Conservation (phyloP, 2,797 vertebrate genomes). For the Eleutherodactylus coqui region DNA sequence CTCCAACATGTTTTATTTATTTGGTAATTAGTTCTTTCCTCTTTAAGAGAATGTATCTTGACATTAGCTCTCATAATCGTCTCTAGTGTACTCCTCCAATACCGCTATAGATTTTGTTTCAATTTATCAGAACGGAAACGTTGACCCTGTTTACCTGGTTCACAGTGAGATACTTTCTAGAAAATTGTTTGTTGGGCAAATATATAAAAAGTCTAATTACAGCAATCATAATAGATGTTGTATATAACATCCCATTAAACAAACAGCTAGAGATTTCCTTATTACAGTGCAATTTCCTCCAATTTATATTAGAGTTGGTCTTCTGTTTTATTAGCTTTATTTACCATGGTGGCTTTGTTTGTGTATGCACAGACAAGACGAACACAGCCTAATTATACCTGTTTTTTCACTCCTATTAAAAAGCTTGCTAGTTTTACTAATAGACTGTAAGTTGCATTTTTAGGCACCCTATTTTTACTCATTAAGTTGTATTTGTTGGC, state of each 20-base stretch:
- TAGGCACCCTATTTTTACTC: background rate
- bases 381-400: constrained; percentile 5
- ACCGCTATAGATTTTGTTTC: background rate
- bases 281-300: constrained; percentile 42
- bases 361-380: background rate
- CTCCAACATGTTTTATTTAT: background rate
- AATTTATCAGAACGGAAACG: constrained; percentile 2
- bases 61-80: background rate
- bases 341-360: constrained; percentile 30
- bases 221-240: constrained; percentile 23
- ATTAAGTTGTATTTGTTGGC: background rate
- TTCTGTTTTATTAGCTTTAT: constrained; percentile 45
- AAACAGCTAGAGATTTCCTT: constrained; percentile 37
- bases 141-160: background rate
- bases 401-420: background rate
- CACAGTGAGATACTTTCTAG: background rate
- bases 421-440: background rate
- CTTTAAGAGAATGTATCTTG: constrained; percentile 3
- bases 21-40: constrained; percentile 5
- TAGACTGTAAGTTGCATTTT: background rate
- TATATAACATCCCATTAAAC: constrained; percentile 40
- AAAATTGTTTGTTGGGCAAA: constrained; percentile 25
- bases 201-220: constrained; percentile 34
- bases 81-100: background rate
- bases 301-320: constrained; percentile 26